These are phyloP conservation scores for Morelia viridis DNA, from an alignment of 2,797 vertebrate species.

Conservation along the genomic window DNA sequence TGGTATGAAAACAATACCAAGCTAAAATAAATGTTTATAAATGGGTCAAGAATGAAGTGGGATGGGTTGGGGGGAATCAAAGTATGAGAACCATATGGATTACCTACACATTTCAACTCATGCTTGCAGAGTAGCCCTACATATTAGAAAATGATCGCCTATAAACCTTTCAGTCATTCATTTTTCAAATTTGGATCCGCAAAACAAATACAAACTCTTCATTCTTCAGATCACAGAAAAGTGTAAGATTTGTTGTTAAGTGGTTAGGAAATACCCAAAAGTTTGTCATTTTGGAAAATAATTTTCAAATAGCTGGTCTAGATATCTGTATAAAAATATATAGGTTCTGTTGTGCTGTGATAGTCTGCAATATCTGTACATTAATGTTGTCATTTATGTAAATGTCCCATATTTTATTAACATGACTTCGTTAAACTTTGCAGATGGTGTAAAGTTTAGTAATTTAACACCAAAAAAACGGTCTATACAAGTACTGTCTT, in stretches of 20 bases:
- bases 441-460: slow-evolving; percentile 35
- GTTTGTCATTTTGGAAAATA: slow-evolving; percentile 68
- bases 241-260: slow-evolving; percentile 39
- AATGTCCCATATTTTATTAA: slow-evolving; percentile 78
- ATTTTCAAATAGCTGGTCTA: slow-evolving; percentile 71
- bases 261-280: slow-evolving; percentile 42
- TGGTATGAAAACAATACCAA: background rate
- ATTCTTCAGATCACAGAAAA: slow-evolving; percentile 55
- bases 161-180: background rate
- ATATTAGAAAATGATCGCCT: background rate
- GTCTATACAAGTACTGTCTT: background rate
- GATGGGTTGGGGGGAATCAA: background rate
- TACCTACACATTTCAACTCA: background rate
- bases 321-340: slow-evolving; percentile 71
- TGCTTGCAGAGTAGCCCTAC: background rate
- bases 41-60: background rate
- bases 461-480: background rate
- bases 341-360: slow-evolving; percentile 72
- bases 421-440: slow-evolving; percentile 68
- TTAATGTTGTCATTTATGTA: slow-evolving; percentile 75
- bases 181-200: slow-evolving; percentile 8
- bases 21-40: background rate
- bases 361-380: slow-evolving; percentile 74
- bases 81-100: background rate
- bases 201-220: slow-evolving; percentile 49